Conservation (phyloP, 2,888 invertebrate genomes). For the Melanostoma scalare region DNA sequence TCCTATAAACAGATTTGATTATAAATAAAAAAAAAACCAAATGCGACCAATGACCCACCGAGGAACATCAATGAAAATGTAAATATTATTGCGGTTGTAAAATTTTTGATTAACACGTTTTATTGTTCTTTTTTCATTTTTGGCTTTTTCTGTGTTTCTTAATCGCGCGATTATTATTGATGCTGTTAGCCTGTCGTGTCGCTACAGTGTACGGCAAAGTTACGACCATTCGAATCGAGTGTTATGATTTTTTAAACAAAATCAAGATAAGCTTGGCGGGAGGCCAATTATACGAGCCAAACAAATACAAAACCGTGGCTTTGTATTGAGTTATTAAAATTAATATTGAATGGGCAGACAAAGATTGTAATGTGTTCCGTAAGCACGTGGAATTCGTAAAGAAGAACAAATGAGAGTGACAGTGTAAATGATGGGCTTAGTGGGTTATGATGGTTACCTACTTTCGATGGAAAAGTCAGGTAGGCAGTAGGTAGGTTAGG, state of each 20-base stretch:
- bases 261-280: slow-evolving; percentile 57
- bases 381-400: too few relatives aligned
- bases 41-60: slow-evolving; percentile 11
- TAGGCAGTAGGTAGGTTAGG: too few relatives aligned
- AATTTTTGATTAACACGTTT: slow-evolving; percentile 60
- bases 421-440: too few relatives aligned
- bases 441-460: too few relatives aligned
- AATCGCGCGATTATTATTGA: slow-evolving; percentile 50
- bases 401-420: too few relatives aligned
- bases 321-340: slow-evolving; percentile 57
- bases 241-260: slow-evolving; percentile 53
- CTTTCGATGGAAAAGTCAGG: too few relatives aligned
- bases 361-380: too few relatives aligned
- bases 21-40: slow-evolving; percentile 19
- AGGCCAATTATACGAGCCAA: slow-evolving; percentile 64
- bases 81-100: slow-evolving; percentile 63
- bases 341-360: slow-evolving; percentile 35
- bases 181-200: slow-evolving; percentile 31
- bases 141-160: not conserved
- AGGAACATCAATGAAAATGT: slow-evolving; percentile 59
- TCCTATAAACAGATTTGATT: not conserved
- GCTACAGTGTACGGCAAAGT: slow-evolving; percentile 42
- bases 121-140: slow-evolving; percentile 17
- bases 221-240: slow-evolving; percentile 39
- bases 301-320: slow-evolving; percentile 30